Conservation (phyloP, 2,888 invertebrate genomes). For the Rhagonycha lutea region DNA sequence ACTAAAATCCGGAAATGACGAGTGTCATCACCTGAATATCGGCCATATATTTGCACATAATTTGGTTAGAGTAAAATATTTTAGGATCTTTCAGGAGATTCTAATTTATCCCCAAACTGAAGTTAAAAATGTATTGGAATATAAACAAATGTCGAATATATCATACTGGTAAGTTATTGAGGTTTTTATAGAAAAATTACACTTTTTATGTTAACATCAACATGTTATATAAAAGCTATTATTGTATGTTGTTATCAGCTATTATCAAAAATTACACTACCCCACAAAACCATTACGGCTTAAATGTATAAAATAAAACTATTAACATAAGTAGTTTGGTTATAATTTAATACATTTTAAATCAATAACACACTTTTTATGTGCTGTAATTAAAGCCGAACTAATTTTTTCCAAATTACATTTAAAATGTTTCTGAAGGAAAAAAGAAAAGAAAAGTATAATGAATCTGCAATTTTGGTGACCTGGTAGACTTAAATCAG, state of each 20-base stretch:
- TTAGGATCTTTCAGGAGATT: not conserved
- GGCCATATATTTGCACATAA: constrained; percentile 14
- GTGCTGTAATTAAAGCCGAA: not conserved
- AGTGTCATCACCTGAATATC: constrained; percentile 45
- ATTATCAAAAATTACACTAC: not conserved
- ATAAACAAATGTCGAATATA: not conserved
- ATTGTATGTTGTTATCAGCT: not conserved
- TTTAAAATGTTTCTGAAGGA: not conserved
- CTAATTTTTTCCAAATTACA: not conserved
- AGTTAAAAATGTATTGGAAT: not conserved
- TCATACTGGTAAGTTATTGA: not conserved
- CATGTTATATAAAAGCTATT: constrained; percentile 3
- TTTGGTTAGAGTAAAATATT: not conserved
- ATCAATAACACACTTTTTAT: not conserved
- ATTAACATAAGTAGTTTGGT: constrained; percentile 2
- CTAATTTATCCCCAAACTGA: not conserved
- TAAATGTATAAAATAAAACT: constrained; percentile 2
- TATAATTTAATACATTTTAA: not conserved
- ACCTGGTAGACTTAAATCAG: constrained; percentile 38
- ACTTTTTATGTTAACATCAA: not conserved
- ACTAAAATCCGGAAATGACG: constrained; percentile 56
- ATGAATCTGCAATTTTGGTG: constrained; percentile 32
- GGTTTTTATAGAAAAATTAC: not conserved
- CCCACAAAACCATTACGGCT: not conserved
- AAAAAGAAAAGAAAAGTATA: constrained; percentile 13